A percentile compares a stretch with the other conserved stretches of the same genome.
phyloP scores from a whole-genome alignment of 1,140 invertebrate species.

The Delia radicum region DNA sequence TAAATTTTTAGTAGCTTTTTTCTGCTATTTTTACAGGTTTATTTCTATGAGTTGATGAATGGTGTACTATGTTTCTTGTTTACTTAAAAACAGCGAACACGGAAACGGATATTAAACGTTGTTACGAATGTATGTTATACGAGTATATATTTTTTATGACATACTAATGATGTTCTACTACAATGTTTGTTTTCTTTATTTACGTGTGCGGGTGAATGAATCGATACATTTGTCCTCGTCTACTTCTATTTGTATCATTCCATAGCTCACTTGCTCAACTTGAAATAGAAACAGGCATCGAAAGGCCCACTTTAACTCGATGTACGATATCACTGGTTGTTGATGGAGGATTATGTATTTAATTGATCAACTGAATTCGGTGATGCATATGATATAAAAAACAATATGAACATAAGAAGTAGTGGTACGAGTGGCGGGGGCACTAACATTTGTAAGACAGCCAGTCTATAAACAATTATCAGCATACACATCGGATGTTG shows the following conservation, averaged over 20 bases:
- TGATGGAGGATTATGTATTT: slow-evolving; percentile 54
- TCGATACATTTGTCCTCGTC: slow-evolving; percentile 3
- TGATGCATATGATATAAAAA: slow-evolving; percentile 27
- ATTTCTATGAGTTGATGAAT: too few species aligned
- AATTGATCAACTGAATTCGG: slow-evolving; percentile 29
- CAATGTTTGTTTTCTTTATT: neutral
- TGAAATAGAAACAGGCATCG: slow-evolving; percentile 43
- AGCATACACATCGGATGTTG: neutral
- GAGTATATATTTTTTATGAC: neutral
- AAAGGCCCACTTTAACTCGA: slow-evolving; percentile 52
- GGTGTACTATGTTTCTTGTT: neutral
- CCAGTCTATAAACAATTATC: slow-evolving; percentile 10
- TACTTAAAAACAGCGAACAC: neutral
- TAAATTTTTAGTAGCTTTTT: too few species aligned
- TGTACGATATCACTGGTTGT: slow-evolving; percentile 55
- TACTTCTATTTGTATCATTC: too few species aligned
- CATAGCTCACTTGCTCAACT: neutral
- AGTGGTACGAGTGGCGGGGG: too few species aligned
- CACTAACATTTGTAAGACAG: neutral
- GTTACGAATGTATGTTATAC: neutral
- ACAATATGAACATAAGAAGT: slow-evolving; percentile 17
- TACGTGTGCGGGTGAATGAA: slow-evolving; percentile 9
- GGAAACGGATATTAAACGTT: neutral
- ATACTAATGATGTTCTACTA: neutral
- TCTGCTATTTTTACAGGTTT: too few species aligned